These are phyloP conservation scores for Metridium senile DNA, from an alignment of 92 coral and sea anemone genomes.

Conservation along the genomic window DNA sequence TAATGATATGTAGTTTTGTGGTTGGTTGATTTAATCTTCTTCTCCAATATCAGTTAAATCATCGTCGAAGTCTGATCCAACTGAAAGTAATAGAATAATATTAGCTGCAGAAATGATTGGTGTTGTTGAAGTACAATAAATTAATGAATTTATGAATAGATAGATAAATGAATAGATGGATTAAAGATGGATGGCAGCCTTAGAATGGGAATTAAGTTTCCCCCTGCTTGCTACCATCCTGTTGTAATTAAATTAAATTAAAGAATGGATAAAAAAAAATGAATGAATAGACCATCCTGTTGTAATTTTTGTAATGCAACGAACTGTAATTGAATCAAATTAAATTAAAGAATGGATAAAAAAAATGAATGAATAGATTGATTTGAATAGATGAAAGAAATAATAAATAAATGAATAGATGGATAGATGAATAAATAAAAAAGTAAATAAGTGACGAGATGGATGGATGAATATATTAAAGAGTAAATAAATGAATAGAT, in stretches of 20 bases:
- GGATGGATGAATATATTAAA: neutral
- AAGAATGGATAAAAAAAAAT: neutral
- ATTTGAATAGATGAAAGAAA: neutral
- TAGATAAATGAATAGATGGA: no score
- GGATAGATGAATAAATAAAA: neutral
- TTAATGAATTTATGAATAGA: neutral
- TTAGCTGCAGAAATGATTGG: neutral
- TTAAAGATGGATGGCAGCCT: no score
- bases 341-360: neutral
- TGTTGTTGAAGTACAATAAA: no score
- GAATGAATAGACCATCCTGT: neutral
- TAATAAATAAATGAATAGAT: neutral
- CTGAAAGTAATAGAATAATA: slow-evolving; percentile 40
- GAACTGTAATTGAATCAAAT: neutral
- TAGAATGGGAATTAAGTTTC: no score
- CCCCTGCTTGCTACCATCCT: no score
- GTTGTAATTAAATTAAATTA: no score
- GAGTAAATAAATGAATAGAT: neutral
- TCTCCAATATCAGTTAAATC: slow-evolving; percentile 64
- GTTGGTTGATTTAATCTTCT: slow-evolving; percentile 25
- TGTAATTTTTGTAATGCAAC: no score
- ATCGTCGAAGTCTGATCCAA: slow-evolving; percentile 64
- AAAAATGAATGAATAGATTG: neutral
- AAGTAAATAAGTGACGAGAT: no score
- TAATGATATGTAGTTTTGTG: no score